Conservation (phyloP, 2,797 vertebrate species). For the Muraenolepis orangiensis region DNA sequence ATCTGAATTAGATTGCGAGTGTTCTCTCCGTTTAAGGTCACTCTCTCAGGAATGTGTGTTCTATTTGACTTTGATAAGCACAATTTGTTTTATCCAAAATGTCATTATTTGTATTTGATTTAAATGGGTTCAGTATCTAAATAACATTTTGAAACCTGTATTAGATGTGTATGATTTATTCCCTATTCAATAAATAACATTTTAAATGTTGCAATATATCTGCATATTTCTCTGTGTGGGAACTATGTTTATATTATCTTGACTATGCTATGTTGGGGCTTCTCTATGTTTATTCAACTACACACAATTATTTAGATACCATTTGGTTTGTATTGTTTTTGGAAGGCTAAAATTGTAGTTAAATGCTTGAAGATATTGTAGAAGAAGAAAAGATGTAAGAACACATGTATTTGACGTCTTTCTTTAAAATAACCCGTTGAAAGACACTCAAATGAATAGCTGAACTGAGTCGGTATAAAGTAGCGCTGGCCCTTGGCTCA, state of each 20-base stretch:
- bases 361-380: conserved; percentile 39
- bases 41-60: conserved; percentile 37
- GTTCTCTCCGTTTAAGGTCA: neutral
- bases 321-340: conserved; percentile 18
- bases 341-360: conserved; percentile 14
- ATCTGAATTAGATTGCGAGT: neutral
- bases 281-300: conserved; percentile 28
- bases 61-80: conserved; percentile 12
- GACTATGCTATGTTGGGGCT: conserved; percentile 26
- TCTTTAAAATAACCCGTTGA: conserved; percentile 7
- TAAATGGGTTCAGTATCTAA: conserved; percentile 30
- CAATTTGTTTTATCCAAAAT: conserved; percentile 15
- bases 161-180: neutral
- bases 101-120: conserved; percentile 32
- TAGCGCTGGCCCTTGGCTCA: neutral
- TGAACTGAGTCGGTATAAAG: neutral
- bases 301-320: neutral
- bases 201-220: conserved; percentile 19
- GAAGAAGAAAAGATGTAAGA: conserved; percentile 15
- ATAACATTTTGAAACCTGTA: neutral
- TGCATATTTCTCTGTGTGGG: conserved; percentile 26
- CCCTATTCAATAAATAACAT: neutral
- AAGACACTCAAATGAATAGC: neutral
- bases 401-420: too few relatives aligned
- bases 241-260: conserved; percentile 29